These are phyloP conservation scores for Himalopsyche kuldschensis DNA, from an alignment of 2,888 invertebrate genomes.

Conservation along the genomic window DNA sequence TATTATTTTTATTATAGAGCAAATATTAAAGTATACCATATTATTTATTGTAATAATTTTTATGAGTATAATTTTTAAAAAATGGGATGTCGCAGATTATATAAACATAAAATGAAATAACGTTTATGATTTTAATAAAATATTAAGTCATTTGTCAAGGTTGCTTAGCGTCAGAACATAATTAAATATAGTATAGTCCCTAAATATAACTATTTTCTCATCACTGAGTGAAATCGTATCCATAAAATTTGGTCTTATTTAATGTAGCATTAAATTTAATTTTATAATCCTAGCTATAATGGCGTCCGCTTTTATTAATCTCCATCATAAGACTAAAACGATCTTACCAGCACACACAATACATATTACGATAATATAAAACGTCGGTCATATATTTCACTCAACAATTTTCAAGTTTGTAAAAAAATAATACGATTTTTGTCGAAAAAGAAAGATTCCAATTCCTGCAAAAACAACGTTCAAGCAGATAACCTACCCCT, in stretches of 20 bases:
- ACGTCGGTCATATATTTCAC: background rate
- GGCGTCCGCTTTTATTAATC: background rate
- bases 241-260: background rate
- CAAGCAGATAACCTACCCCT: background rate
- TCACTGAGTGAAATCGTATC: background rate
- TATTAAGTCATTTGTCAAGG: too few relatives aligned
- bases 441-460: background rate
- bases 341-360: background rate
- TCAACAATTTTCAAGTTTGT: background rate
- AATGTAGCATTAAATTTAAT: background rate
- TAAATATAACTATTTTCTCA: too few relatives aligned
- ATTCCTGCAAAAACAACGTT: background rate
- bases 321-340: background rate
- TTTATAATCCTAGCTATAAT: background rate
- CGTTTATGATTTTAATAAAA: too few relatives aligned
- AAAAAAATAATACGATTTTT: background rate
- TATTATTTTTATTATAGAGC: too few relatives aligned
- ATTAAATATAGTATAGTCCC: too few relatives aligned
- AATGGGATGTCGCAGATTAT: too few relatives aligned
- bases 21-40: too few relatives aligned
- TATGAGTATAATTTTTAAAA: too few relatives aligned
- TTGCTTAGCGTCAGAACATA: too few relatives aligned
- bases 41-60: too few relatives aligned
- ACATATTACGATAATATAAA: background rate
- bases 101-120: too few relatives aligned